Conservation (phyloP, 2,888 invertebrate species). For the Meloe dianella region DNA sequence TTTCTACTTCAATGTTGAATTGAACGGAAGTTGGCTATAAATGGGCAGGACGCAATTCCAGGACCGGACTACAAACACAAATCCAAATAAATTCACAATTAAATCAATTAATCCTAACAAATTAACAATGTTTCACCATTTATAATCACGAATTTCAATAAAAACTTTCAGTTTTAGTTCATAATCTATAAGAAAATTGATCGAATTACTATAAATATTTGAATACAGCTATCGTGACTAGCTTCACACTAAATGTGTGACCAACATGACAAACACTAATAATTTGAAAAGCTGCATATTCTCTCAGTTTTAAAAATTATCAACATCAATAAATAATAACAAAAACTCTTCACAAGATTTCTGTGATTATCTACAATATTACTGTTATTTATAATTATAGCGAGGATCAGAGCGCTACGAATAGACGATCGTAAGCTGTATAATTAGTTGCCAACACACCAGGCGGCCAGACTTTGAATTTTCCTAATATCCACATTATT, state of each 20-base stretch:
- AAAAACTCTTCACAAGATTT: no score
- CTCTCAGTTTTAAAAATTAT: not conserved
- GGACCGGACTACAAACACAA: constrained; percentile 14
- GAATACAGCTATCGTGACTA: not conserved
- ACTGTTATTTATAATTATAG: not conserved
- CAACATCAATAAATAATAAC: not conserved
- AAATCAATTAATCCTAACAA: not conserved
- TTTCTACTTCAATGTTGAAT: constrained; percentile 34
- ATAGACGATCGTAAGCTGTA: not conserved
- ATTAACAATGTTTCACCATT: not conserved
- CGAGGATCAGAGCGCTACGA: not conserved
- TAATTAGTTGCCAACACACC: not conserved
- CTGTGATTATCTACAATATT: no score
- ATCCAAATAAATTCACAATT: not conserved
- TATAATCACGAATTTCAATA: not conserved
- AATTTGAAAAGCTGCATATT: not conserved
- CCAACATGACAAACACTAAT: not conserved
- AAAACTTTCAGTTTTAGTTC: not conserved
- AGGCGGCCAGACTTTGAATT: not conserved
- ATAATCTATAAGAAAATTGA: not conserved
- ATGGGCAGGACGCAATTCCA: constrained; percentile 21
- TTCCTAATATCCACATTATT: no score
- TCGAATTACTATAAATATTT: not conserved
- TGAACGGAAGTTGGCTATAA: constrained; percentile 29
- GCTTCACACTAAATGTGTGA: not conserved